phyloP scores from a whole-genome alignment of 2,797 vertebrate species.

The Trachops cirrhosus region DNA sequence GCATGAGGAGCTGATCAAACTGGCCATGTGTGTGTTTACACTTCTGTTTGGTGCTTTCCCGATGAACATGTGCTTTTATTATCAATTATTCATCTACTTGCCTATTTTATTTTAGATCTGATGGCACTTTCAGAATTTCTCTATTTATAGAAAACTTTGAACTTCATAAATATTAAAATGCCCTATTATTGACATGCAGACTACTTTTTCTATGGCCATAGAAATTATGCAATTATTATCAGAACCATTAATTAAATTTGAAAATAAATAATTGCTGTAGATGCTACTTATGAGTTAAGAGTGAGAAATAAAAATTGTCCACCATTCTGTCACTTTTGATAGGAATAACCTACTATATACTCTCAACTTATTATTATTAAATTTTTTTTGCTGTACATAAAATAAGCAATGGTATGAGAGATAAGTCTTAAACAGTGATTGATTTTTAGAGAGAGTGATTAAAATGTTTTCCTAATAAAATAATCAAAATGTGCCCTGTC shows the following conservation, averaged over 20 bases:
- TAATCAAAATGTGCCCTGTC: background rate
- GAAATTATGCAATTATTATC: conserved; percentile 53
- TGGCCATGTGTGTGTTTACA: background rate
- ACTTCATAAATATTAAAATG: conserved; percentile 70
- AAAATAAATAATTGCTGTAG: conserved; percentile 56
- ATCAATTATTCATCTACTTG: conserved; percentile 60
- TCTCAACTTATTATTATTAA: background rate
- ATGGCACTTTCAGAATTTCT: conserved; percentile 63
- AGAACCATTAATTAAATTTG: conserved; percentile 68
- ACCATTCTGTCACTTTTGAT: background rate
- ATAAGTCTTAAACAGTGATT: background rate
- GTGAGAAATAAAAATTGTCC: conserved; percentile 49
- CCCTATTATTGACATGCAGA: conserved; percentile 44
- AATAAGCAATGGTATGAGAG: background rate
- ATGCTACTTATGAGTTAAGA: conserved; percentile 15
- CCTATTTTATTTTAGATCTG: conserved; percentile 50
- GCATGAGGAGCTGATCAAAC: background rate
- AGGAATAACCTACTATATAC: background rate
- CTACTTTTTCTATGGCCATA: conserved; percentile 41
- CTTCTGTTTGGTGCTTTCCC: background rate
- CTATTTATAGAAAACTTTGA: conserved; percentile 75
- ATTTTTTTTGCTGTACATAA: background rate
- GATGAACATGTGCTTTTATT: background rate
- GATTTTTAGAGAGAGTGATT: background rate
- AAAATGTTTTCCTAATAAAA: background rate